Evolutionary conservation across 2,888 invertebrate species (phyloP).

Genomic region (Pseudococcus viburni): DNA sequence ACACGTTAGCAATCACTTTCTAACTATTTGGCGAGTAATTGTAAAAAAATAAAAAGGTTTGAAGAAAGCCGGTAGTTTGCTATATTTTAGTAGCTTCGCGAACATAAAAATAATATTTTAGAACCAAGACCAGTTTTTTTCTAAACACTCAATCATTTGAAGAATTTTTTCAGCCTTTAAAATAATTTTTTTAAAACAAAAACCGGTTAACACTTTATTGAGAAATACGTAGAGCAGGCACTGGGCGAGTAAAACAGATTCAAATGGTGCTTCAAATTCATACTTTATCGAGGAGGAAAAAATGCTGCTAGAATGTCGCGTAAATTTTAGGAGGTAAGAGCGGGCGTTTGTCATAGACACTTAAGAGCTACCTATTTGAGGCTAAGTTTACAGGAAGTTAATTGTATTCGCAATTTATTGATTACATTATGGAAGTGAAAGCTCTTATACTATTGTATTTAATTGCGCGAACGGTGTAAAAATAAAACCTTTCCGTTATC

Average conservation of each 20-base stretch:
- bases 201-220: not conserved
- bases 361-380: conserved; percentile 19
- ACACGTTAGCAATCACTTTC: conserved; percentile 41
- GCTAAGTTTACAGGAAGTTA: conserved; percentile 54
- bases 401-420: conserved; percentile 31
- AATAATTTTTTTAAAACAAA: not conserved
- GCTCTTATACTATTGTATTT: conserved; percentile 49
- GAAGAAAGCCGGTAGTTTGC: conserved; percentile 35
- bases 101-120: not conserved
- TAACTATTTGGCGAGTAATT: conserved; percentile 48
- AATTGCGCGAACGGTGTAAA: conserved; percentile 54
- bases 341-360: not conserved
- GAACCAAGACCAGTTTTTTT: not conserved
- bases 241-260: not conserved
- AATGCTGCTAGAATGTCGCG: not conserved
- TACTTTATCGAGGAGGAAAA: not conserved
- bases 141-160: not conserved
- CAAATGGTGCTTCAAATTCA: not conserved
- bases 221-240: not conserved
- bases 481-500: conserved; percentile 57
- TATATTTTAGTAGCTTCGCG: not conserved
- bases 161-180: not conserved
- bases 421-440: conserved; percentile 56
- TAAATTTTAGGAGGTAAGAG: not conserved
- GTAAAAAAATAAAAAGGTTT: conserved; percentile 13